Percentiles rank a stretch among this genome's conserved stretches.
phyloP scores from a whole-genome alignment of 2,888 invertebrate genomes.

The Euphydryas editha region DNA sequence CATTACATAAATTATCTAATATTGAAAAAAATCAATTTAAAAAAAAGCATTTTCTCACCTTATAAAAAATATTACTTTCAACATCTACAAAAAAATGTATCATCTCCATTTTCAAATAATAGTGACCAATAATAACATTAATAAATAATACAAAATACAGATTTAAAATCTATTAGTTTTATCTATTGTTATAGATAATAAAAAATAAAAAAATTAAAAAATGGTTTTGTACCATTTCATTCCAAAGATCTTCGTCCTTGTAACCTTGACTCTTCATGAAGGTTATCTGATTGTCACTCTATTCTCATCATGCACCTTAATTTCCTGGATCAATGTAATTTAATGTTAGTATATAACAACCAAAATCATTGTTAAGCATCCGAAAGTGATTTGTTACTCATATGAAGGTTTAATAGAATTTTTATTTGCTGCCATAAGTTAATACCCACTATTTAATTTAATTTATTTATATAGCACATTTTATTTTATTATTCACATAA shows the following conservation, averaged over 20 bases:
- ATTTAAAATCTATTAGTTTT: neutral
- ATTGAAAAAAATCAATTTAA: no score
- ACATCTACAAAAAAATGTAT: neutral
- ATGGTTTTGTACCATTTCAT: conserved; percentile 78
- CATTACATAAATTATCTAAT: no score
- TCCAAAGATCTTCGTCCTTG: conserved; percentile 72
- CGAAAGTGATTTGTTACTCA: neutral
- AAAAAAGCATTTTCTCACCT: no score
- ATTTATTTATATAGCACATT: no score
- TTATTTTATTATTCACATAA: no score
- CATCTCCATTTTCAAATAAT: no score
- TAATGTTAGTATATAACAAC: conserved; percentile 67
- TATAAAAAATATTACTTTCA: neutral
- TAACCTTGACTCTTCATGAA: conserved; percentile 57
- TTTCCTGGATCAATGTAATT: conserved; percentile 77
- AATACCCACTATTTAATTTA: neutral
- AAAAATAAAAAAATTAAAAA: conserved; percentile 46
- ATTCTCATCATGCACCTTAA: conserved; percentile 78
- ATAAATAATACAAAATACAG: neutral
- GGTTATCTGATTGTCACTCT: conserved; percentile 63
- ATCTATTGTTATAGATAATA: conserved; percentile 44
- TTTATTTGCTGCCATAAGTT: conserved; percentile 12
- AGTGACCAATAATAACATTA: no score
- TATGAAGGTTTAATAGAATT: conserved; percentile 1
- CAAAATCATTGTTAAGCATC: conserved; percentile 32